phyloP scores from a whole-genome alignment of 2,113 vertebrate genomes.

The Neogobius melanostomus region DNA sequence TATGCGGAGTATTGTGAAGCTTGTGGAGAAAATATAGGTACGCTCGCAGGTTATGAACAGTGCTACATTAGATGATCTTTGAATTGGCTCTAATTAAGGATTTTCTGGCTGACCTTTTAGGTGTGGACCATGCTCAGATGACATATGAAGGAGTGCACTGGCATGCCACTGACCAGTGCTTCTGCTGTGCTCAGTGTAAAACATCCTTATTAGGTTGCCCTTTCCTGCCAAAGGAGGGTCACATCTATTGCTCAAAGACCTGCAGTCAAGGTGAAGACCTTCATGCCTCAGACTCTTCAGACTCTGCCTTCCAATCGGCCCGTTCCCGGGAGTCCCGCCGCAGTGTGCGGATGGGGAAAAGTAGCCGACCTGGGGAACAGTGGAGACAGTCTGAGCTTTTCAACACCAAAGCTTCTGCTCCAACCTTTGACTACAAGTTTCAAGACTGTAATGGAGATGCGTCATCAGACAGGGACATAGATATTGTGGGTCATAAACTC shows the following conservation, averaged over 20 bases:
- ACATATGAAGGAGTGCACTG: conserved; percentile 95
- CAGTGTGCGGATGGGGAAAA: conserved; percentile 90
- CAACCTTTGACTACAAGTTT: conserved; percentile 73
- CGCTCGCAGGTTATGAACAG: conserved; percentile 35
- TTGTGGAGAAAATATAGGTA: conserved; percentile 93
- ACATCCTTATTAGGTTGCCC: conserved; percentile 90
- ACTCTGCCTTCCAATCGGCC: conserved; percentile 93
- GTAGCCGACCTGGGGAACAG: conserved; percentile 86
- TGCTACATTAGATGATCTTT: background rate
- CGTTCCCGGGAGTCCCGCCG: conserved; percentile 88
- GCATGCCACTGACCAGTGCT: conserved; percentile 94
- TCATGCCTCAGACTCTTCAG: conserved; percentile 89
- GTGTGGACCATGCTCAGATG: conserved; percentile 97
- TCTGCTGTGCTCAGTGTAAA: conserved; percentile 93
- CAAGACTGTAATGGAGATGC: conserved; percentile 46
- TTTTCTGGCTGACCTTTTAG: conserved; percentile 57
- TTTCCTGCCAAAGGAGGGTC: conserved; percentile 92
- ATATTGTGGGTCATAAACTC: conserved; percentile 86
- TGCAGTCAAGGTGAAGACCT: conserved; percentile 92
- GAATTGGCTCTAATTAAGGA: background rate
- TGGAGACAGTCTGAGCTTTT: conserved; percentile 87
- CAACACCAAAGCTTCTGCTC: conserved; percentile 37
- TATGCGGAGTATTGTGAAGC: conserved; percentile 95
- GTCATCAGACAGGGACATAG: conserved; percentile 69
- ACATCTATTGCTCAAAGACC: conserved; percentile 93